phyloP scores from a whole-genome alignment of 2,113 vertebrate species.

The Tapirus terrestris region DNA sequence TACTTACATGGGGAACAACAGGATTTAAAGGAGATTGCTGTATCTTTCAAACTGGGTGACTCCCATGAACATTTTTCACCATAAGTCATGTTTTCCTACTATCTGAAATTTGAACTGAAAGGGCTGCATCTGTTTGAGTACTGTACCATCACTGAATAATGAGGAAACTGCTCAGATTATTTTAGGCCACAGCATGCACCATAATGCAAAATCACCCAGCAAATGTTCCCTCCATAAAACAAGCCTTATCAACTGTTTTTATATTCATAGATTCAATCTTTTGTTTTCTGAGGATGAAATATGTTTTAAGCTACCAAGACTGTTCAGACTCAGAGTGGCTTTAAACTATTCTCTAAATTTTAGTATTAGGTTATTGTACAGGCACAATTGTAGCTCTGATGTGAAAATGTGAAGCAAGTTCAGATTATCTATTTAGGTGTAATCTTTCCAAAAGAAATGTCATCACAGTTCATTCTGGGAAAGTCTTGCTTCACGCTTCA shows the following conservation, averaged over 20 bases:
- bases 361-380: neutral
- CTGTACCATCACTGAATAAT: constrained; percentile 42
- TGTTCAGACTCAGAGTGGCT: constrained; percentile 50
- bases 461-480: constrained; percentile 33
- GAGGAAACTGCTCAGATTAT: constrained; percentile 63
- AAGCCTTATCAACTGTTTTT: constrained; percentile 51
- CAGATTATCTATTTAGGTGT: constrained; percentile 6
- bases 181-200: constrained; percentile 14
- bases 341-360: constrained; percentile 40
- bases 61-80: neutral
- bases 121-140: constrained; percentile 44
- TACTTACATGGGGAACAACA: neutral
- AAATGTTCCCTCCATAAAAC: constrained; percentile 59
- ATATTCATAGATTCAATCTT: constrained; percentile 68
- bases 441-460: constrained; percentile 23
- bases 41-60: neutral
- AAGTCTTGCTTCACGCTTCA: constrained; percentile 33
- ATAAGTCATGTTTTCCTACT: constrained; percentile 41
- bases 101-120: constrained; percentile 31
- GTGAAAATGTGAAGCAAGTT: neutral
- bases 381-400: neutral
- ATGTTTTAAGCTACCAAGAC: constrained; percentile 61
- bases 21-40: neutral
- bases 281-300: constrained; percentile 69
- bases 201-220: constrained; percentile 33